Evolutionary conservation across 2,888 invertebrate species (phyloP).

Genomic region (Schizaphis graminum): DNA sequence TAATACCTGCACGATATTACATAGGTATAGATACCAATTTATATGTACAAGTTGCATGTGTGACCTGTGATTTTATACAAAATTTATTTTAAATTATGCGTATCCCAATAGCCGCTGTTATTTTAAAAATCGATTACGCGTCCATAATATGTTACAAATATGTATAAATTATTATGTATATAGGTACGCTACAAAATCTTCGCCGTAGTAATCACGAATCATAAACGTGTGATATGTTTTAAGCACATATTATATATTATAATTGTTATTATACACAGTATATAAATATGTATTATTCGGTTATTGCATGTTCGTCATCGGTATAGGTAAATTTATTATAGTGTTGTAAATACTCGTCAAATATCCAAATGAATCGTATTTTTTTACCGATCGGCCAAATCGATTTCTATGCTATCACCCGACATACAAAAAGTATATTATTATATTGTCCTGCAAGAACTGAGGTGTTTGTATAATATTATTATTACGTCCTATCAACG

Average conservation of each 20-base stretch:
- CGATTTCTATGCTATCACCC: too few relatives aligned
- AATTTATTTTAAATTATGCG: constrained; percentile 39
- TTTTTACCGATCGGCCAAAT: not conserved
- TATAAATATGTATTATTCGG: not conserved
- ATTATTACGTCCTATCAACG: not conserved
- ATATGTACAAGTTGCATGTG: not conserved
- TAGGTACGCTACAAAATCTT: not conserved
- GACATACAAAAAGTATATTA: not conserved
- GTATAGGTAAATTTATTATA: not conserved
- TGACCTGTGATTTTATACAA: constrained; percentile 19
- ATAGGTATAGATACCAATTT: not conserved
- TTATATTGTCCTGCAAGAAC: not conserved
- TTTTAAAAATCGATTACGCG: not conserved
- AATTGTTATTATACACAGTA: not conserved
- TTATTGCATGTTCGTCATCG: not conserved
- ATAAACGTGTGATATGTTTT: not conserved
- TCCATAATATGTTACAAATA: not conserved
- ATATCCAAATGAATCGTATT: constrained; percentile 1
- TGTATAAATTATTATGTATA: not conserved
- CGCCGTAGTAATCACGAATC: not conserved
- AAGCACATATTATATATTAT: too few relatives aligned
- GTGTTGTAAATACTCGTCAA: not conserved
- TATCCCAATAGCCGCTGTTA: not conserved
- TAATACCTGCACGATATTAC: not conserved
- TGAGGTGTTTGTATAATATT: not conserved